Evolutionary conservation across 2,113 vertebrate species (phyloP).

Genomic region (Chloroceryle aenea): DNA sequence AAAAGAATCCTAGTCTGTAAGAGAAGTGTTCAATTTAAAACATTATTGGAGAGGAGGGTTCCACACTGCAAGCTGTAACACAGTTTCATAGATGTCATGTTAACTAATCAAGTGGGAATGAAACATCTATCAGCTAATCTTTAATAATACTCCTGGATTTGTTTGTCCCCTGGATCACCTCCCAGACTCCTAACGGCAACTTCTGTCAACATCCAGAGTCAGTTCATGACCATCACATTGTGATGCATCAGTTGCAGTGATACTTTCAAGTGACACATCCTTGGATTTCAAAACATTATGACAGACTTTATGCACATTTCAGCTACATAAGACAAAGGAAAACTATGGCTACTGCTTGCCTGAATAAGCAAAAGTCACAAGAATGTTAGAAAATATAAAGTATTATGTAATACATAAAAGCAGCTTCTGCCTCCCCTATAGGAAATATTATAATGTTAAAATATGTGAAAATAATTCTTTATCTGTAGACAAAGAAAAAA

Average conservation of each 20-base stretch:
- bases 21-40: neutral
- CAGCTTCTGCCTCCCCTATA: neutral
- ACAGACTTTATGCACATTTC: neutral
- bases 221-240: neutral
- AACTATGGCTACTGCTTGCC: neutral
- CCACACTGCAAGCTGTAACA: neutral
- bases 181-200: neutral
- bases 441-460: neutral
- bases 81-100: neutral
- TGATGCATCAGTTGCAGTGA: neutral
- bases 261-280: neutral
- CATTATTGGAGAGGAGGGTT: neutral
- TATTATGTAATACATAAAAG: neutral
- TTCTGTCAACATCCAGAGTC: neutral
- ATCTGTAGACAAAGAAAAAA: neutral
- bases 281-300: neutral
- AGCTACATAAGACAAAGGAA: neutral
- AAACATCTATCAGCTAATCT: neutral
- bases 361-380: neutral
- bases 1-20: neutral
- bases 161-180: neutral
- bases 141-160: neutral
- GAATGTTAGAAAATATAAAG: neutral
- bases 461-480: neutral
- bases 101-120: neutral